phyloP scores from a whole-genome alignment of 2,113 vertebrate species.

The Leucosticte australis region DNA sequence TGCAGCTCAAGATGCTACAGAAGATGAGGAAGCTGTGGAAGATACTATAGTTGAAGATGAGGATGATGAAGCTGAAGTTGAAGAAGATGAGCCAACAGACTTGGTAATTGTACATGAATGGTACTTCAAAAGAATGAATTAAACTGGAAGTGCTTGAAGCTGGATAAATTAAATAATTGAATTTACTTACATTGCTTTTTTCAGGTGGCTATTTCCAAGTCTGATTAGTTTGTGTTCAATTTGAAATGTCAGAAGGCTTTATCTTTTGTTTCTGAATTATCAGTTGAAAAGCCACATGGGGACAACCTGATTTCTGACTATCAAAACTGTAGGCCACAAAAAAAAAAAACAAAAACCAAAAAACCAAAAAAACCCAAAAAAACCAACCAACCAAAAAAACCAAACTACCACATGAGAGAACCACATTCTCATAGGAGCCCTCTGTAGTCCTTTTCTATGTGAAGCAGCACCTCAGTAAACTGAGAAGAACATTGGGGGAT shows the following conservation, averaged over 20 bases:
- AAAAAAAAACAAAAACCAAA: neutral
- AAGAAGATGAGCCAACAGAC: constrained; percentile 94
- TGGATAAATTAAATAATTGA: neutral
- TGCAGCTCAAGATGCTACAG: constrained; percentile 89
- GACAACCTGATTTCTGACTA: neutral
- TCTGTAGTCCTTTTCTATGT: neutral
- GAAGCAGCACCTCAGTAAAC: neutral
- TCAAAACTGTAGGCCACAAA: neutral
- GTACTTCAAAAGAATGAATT: neutral
- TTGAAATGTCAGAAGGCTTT: neutral
- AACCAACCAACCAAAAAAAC: neutral
- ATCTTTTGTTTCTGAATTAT: neutral
- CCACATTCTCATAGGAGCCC: neutral
- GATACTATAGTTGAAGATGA: constrained; percentile 93
- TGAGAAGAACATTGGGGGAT: neutral
- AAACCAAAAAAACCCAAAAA: no score
- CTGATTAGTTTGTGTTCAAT: neutral
- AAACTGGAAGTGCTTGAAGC: neutral
- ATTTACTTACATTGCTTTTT: neutral
- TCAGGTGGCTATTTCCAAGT: neutral
- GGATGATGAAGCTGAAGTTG: constrained; percentile 96
- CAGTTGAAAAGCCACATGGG: neutral
- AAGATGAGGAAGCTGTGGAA: constrained; percentile 93
- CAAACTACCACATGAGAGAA: neutral
- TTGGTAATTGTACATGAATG: constrained; percentile 77